These are phyloP conservation scores for Parambassis ranga DNA, from an alignment of 2,797 vertebrate species.

Conservation along the genomic window DNA sequence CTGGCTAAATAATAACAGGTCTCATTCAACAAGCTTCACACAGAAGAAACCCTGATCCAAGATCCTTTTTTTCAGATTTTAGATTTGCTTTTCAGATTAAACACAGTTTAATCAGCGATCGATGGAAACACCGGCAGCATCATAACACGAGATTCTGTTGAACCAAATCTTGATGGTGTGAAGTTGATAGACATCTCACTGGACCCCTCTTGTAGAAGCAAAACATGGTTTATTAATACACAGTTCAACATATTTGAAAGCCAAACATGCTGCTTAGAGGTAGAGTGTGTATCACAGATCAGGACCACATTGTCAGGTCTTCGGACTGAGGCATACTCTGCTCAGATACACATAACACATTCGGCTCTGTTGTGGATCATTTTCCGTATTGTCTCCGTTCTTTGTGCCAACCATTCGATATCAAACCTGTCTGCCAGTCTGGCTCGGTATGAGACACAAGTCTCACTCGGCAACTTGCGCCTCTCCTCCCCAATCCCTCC, in stretches of 20 bases:
- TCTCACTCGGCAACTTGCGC: slow-evolving; percentile 68
- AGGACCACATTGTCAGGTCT: too few species aligned
- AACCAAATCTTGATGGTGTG: background rate
- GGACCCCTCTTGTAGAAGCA: background rate
- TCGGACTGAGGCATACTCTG: slow-evolving; percentile 1
- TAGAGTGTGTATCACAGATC: background rate
- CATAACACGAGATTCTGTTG: background rate
- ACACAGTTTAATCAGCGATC: background rate
- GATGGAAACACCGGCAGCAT: background rate
- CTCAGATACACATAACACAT: slow-evolving; percentile 35
- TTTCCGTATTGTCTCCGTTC: slow-evolving; percentile 39
- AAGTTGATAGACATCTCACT: too few species aligned
- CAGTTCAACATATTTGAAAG: too few species aligned
- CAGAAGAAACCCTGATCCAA: background rate
- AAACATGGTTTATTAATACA: background rate
- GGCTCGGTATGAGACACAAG: slow-evolving; percentile 67
- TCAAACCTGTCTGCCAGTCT: slow-evolving; percentile 58
- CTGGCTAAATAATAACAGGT: background rate
- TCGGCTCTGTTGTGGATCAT: slow-evolving; percentile 26
- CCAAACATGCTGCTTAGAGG: too few species aligned
- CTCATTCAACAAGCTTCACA: background rate
- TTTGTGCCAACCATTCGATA: slow-evolving; percentile 48
- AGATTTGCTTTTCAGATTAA: background rate
- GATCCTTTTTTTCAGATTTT: background rate
- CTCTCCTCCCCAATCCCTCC: slow-evolving; percentile 78